phyloP scores from a whole-genome alignment of 1,140 invertebrate species.

The Babylonia areolata region DNA sequence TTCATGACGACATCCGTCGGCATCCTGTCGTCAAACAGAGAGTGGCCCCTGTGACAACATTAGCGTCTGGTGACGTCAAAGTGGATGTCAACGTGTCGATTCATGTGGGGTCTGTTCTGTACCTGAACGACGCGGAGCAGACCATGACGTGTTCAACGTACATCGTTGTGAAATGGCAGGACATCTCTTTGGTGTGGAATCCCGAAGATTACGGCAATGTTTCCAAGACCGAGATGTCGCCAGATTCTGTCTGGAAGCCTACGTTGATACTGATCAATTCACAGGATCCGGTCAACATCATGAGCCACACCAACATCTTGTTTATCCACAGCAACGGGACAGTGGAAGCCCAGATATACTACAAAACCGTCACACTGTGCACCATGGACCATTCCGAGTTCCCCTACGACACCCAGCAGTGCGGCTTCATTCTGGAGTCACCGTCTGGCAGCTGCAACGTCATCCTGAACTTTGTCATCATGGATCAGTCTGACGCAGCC shows the following conservation, averaged over 20 bases:
- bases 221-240: slow-evolving; percentile 35
- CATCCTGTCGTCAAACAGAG: background rate
- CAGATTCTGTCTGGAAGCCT: slow-evolving; percentile 50
- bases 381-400: slow-evolving; percentile 50
- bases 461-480: background rate
- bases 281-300: slow-evolving; percentile 20
- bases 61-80: background rate
- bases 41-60: background rate
- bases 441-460: background rate
- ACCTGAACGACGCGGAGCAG: slow-evolving; percentile 47
- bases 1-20: background rate
- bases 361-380: slow-evolving; percentile 88
- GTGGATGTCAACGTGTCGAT: slow-evolving; percentile 2
- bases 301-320: background rate
- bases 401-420: slow-evolving; percentile 58
- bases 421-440: slow-evolving; percentile 42
- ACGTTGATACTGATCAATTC: slow-evolving; percentile 46
- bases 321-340: background rate
- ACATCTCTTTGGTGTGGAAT: slow-evolving; percentile 73
- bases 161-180: slow-evolving; percentile 45
- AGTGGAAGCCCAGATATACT: background rate
- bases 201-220: slow-evolving; percentile 80
- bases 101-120: slow-evolving; percentile 39
- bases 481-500: background rate
- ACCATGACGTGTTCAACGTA: slow-evolving; percentile 38